Evolutionary conservation across 2,113 vertebrate species (phyloP).

Genomic region (Lagenorhynchus albirostris): DNA sequence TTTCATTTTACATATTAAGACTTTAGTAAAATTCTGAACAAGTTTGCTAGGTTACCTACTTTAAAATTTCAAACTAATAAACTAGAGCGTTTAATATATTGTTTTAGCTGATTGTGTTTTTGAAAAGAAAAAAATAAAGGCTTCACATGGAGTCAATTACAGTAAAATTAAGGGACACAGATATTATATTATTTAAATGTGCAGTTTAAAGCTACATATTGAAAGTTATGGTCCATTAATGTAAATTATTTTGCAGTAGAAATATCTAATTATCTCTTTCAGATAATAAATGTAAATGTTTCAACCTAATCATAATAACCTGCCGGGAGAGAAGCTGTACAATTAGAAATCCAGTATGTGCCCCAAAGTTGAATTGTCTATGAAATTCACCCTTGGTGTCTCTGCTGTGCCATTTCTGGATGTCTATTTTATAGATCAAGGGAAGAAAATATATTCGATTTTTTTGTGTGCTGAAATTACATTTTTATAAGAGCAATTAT

Average conservation of each 20-base stretch:
- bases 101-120: neutral
- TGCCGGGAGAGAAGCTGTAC: conserved; percentile 23
- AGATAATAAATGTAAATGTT: conserved; percentile 78
- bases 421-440: neutral
- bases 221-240: conserved; percentile 72
- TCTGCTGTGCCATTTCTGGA: neutral
- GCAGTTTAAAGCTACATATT: conserved; percentile 62
- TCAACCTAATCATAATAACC: conserved; percentile 57
- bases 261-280: conserved; percentile 77
- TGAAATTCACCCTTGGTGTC: neutral
- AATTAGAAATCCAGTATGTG: conserved; percentile 9
- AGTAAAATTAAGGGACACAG: conserved; percentile 70
- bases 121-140: conserved; percentile 56
- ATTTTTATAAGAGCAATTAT: conserved; percentile 39
- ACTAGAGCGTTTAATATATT: neutral
- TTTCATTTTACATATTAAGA: neutral
- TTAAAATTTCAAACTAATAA: conserved; percentile 9
- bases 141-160: conserved; percentile 62
- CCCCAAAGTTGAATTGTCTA: conserved; percentile 35
- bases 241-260: conserved; percentile 76
- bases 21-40: neutral
- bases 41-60: neutral
- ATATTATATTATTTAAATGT: conserved; percentile 71
- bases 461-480: neutral
- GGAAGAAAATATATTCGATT: neutral